phyloP scores from a whole-genome alignment of 2,797 vertebrate species.

The Chromobotia macracanthus region DNA sequence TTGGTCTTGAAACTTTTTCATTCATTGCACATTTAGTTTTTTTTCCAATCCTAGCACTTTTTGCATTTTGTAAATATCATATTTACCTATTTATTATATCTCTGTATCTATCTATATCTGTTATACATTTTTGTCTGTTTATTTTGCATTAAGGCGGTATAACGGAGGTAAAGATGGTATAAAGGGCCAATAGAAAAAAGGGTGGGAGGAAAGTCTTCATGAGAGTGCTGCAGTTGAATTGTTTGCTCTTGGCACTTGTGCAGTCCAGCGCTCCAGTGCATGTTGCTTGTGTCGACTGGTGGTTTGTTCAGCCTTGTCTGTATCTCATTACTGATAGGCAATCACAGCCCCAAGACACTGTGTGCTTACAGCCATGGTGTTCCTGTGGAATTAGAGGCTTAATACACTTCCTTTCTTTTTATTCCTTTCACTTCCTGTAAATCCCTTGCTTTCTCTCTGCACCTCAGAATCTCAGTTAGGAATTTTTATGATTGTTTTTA shows the following conservation, averaged over 20 bases:
- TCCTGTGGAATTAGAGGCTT: slow-evolving; percentile 39
- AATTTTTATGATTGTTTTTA: background rate
- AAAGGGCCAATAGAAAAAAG: background rate
- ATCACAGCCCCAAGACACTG: slow-evolving; percentile 36
- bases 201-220: background rate
- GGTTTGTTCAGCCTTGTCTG: slow-evolving; percentile 55
- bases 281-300: slow-evolving; percentile 47
- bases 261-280: background rate
- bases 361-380: slow-evolving; percentile 33
- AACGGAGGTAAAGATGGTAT: background rate
- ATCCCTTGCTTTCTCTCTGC: slow-evolving; percentile 31
- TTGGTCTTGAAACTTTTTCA: no score
- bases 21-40: background rate
- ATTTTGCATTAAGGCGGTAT: background rate
- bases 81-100: background rate
- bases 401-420: slow-evolving; percentile 21
- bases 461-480: background rate
- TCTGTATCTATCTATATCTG: no score
- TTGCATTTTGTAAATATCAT: no score
- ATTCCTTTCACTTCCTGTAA: slow-evolving; percentile 27
- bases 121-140: background rate
- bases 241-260: slow-evolving; percentile 15
- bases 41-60: no score
- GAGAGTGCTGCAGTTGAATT: background rate
- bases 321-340: slow-evolving; percentile 58